Evolutionary conservation across 2,888 invertebrate species (phyloP), one percentile per base, ranked within the genome.

Genomic region (Panzeria rudis): DNA sequence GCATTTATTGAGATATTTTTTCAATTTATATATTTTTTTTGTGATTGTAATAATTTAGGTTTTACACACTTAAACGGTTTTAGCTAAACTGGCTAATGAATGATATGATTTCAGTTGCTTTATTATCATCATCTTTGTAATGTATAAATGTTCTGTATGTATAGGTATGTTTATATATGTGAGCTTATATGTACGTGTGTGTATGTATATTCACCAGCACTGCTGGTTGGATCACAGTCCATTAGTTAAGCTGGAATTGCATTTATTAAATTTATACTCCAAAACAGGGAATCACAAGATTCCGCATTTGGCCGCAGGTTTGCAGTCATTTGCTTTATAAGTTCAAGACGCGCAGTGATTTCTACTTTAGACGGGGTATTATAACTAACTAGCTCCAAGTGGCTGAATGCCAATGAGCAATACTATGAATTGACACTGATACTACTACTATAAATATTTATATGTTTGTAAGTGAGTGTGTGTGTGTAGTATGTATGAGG

Each of bases 321-420:
- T 41, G 50, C 29, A 68, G 17, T 75, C 56, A 52, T 38, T 68
- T 50, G 32, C 73, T 75, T 59, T 59, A 52, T 50, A 78, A 71
- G 69, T 71, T 25, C 68, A 68, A 77, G 73, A 68, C 75, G 78
- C 78, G 76, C 64, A 75, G 66, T 75, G 85, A 82, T 85, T 85
- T 78, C 82, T 82, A 41, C 41, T 56, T 72, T 75, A 71, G 71
- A 79, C 84, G 81, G 84, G 76, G 84, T 86, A 86, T 86, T 86
- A 87, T 87, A 73, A 80, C 86, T 87, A 86, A 88, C 87, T 87
- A 87, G 86, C 84, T 87, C 81, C 82, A 78, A 87, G 87, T 87
- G 88, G 88, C 88, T 90, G 88, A 89, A 88, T 89, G 86, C 88
- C 89, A 89, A 89, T 88, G 88, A 88, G 88, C 89, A 88, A 86